Percentiles rank a stretch among this genome's conserved stretches.
Conservation (phyloP, 2,113 vertebrate species). For the Scytalopus superciliaris region DNA sequence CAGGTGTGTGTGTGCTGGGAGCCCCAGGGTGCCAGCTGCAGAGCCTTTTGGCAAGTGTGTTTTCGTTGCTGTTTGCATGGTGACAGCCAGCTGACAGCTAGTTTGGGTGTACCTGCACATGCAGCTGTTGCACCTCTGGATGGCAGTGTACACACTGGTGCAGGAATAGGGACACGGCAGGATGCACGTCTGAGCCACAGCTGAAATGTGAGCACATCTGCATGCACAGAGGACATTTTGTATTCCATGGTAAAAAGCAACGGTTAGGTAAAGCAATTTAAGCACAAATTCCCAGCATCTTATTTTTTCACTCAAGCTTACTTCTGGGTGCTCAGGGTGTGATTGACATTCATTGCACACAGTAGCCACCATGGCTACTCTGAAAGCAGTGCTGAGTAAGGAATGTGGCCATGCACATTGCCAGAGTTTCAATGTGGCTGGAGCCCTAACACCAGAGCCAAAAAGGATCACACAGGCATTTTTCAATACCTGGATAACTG, state of each 20-base stretch:
- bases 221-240: not conserved
- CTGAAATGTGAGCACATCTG: not conserved
- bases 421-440: not conserved
- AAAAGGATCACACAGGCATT: not conserved
- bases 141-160: not conserved
- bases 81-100: not conserved
- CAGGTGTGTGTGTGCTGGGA: not conserved
- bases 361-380: not conserved
- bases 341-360: not conserved
- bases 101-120: too few species aligned
- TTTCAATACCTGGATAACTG: not conserved
- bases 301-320: not conserved
- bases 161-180: not conserved
- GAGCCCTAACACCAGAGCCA: not conserved
- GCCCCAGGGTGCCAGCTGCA: not conserved
- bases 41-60: not conserved
- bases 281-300: not conserved
- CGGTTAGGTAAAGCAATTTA: not conserved
- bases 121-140: not conserved
- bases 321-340: not conserved
- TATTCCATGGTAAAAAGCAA: not conserved
- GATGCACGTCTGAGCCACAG: not conserved
- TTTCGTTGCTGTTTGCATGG: not conserved
- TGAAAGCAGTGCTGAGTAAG: rapidly evolving
- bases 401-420: not conserved